phyloP scores from a whole-genome alignment of 2,113 vertebrate species.

The Dasyurus viverrinus region DNA sequence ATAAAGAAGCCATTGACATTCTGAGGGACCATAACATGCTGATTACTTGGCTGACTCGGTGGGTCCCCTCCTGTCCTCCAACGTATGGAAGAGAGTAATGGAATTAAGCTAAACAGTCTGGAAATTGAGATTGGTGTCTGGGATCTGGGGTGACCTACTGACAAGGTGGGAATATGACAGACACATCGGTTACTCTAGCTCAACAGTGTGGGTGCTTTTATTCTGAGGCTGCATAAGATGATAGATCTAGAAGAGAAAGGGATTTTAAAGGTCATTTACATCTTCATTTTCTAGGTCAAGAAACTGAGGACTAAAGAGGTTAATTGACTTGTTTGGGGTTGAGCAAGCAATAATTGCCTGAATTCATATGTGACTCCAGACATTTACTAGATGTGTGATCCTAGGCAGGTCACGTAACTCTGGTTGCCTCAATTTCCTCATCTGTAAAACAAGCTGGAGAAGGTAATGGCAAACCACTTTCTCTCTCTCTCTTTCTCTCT shows the following conservation, averaged over 20 bases:
- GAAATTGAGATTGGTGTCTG: neutral
- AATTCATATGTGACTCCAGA: neutral
- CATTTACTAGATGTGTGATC: neutral
- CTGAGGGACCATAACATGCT: neutral
- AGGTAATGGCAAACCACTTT: neutral
- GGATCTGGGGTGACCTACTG: neutral
- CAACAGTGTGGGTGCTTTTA: neutral
- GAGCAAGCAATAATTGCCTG: neutral
- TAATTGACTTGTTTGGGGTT: neutral
- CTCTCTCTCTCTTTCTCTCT: too few species aligned
- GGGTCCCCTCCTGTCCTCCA: neutral
- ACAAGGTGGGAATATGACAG: neutral
- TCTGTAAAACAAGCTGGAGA: neutral
- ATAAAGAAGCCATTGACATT: neutral
- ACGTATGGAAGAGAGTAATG: constrained; percentile 8
- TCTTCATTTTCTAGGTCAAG: neutral
- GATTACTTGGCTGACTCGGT: neutral
- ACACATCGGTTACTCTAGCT: neutral
- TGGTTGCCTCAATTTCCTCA: neutral
- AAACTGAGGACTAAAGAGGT: neutral
- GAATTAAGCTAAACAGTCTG: neutral
- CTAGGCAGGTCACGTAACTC: neutral
- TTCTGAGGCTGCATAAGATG: neutral
- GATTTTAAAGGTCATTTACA: neutral
- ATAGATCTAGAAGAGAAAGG: neutral